Base-by-base conservation (phyloP, 2,888 invertebrate genomes). In the Liodrosophila aerea region DNA sequence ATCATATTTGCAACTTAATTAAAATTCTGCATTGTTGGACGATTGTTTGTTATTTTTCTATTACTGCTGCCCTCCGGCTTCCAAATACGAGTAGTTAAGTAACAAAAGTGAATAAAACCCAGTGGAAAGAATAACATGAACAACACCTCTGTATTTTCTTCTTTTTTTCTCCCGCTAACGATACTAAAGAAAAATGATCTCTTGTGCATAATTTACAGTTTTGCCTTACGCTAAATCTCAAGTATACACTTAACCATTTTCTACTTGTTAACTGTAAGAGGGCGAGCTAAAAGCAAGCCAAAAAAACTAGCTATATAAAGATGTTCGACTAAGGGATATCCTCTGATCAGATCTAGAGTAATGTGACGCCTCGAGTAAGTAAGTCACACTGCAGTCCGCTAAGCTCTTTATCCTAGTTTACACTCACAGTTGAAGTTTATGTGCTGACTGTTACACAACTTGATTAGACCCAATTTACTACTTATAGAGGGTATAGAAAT, bases 121-220 rank as follows among this genome's bases (percentile, higher is more conserved):
- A 31, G 18, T 30, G 34, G 30, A 12, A 41, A 36, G 31, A 41
- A 33, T n/a, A 27, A 9, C 22, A 50, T 47, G 31, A 18, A 41
- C 13, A 46, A 45, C 49, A 53, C 66, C 52, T 49, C 39, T 39
- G 41, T 37, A 47, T 40, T 52, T 39, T 13, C 9, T 33, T 33
- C 33, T 39, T 45, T 54, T 37, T 39, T 45, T 54, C 15, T 43
- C 40, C 33, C 29, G 34, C 62, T 56, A 39, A 51, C 36, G 52
- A 37, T 39, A 31, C 56, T 70, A 67, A 73, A 85, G 81, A 76
- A 86, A 85, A 84, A 86, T 86, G 75, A 81, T 82, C 82, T 82
- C 77, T 71, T 75, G 81, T 84, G 82, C 82, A 82, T 86, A 82
- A 86, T 86, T 85, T 84, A 83, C 86, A 83, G 81, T 80, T 82